Evolutionary conservation across 2,113 vertebrate species (phyloP).

Genomic region (Poecilia latipinna): DNA sequence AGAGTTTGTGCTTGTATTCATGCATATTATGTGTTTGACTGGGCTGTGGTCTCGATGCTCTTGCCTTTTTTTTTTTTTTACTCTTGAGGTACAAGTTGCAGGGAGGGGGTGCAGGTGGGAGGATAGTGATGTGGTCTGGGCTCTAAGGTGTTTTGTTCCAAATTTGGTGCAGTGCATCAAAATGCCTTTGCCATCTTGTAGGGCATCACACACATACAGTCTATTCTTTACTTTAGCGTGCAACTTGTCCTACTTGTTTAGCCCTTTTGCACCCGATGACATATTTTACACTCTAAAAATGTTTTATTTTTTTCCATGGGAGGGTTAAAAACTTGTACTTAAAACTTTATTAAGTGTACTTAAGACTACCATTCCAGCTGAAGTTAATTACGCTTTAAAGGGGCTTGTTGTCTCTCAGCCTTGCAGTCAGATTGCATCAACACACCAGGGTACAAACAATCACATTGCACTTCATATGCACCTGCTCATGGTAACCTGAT

Average conservation of each 20-base stretch:
- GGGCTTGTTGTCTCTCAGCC: conserved; percentile 7
- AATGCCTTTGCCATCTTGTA: conserved; percentile 60
- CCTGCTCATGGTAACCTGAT: conserved; percentile 77
- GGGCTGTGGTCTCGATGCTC: conserved; percentile 30
- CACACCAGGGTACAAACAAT: conserved; percentile 50
- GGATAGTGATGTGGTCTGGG: conserved; percentile 70
- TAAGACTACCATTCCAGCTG: background rate
- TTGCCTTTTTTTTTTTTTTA: conserved; percentile 24
- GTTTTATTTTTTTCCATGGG: background rate
- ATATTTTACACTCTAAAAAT: background rate
- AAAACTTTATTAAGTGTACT: background rate
- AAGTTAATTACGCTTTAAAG: background rate
- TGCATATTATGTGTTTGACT: conserved; percentile 13
- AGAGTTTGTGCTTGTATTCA: conserved; percentile 3
- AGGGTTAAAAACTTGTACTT: background rate
- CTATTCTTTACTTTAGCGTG: conserved; percentile 7
- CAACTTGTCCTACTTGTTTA: conserved; percentile 48
- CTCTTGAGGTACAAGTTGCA: conserved; percentile 43
- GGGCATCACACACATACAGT: conserved; percentile 14
- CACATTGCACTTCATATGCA: conserved; percentile 66
- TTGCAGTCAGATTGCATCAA: conserved; percentile 66
- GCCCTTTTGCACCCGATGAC: background rate
- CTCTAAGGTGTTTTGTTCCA: conserved; percentile 75
- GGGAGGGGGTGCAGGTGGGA: conserved; percentile 59
- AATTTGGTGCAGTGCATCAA: conserved; percentile 81